phyloP scores from a whole-genome alignment of 2,888 invertebrate genomes.

The Candidula unifasciata region DNA sequence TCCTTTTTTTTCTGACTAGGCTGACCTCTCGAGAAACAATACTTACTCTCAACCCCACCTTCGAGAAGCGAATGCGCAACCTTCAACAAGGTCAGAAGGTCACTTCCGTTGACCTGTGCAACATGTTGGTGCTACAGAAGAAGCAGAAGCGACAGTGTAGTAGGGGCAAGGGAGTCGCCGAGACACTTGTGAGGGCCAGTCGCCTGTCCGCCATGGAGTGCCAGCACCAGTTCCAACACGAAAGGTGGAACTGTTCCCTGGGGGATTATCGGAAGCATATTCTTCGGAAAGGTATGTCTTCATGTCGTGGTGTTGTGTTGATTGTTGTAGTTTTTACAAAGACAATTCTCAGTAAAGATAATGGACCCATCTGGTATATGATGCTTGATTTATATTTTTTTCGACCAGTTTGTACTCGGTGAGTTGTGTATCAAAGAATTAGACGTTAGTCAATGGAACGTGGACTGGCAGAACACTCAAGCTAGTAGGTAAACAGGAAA shows the following conservation, averaged over 20 bases:
- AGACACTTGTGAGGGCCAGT: constrained; percentile 92
- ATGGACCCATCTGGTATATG: too few species aligned
- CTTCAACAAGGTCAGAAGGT: constrained; percentile 40
- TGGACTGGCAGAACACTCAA: too few species aligned
- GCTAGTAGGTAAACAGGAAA: too few species aligned
- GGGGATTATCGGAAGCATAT: constrained; percentile 96
- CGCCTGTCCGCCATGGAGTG: constrained; percentile 94
- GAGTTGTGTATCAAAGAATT: too few species aligned
- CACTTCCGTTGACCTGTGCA: constrained; percentile 63
- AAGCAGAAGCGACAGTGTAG: constrained; percentile 91
- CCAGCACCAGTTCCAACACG: constrained; percentile 93
- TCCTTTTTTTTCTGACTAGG: constrained; percentile 40
- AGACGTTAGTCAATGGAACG: too few species aligned
- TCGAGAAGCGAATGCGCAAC: constrained; percentile 48
- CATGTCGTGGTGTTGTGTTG: not conserved
- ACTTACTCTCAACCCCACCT: constrained; percentile 52
- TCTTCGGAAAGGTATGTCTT: constrained; percentile 87
- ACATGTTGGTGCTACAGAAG: constrained; percentile 64
- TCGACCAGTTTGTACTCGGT: too few species aligned
- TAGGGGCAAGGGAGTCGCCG: constrained; percentile 94
- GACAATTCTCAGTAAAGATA: too few species aligned
- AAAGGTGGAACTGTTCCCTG: constrained; percentile 96
- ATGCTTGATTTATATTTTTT: too few species aligned
- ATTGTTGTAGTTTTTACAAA: not conserved
- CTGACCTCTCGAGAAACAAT: constrained; percentile 60